Base-by-base conservation (phyloP, 2,797 vertebrate genomes). In the Anguilla anguilla region DNA sequence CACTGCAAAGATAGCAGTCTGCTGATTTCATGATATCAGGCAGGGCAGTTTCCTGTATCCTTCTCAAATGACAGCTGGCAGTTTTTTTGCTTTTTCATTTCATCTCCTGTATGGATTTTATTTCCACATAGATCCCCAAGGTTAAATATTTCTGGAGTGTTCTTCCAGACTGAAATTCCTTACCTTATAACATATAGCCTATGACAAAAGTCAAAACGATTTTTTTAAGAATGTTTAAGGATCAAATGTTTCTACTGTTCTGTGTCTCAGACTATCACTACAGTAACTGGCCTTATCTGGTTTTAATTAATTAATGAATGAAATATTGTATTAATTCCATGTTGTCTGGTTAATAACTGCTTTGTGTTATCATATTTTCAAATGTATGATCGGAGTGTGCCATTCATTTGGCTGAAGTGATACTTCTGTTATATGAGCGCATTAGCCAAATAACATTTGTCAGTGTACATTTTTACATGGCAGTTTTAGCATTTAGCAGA, bases 1-100 rank as follows among this genome's bases (percentile, higher is more conserved):
- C 55, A 19, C 17, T 4, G 11, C 82, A 43, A 19, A 39, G 86
- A 87, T 72, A n/a, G 64, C 69, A 35, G 53, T 57, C 51, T 22
- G 22, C 82, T 87, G 87, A 87, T 87, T 77, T 84, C 28, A 72
- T 87, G 49, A 87, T 84, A 84, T 74, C 87, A 84, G 64, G 64
- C 82, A 84, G 83, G 74, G 53, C 82, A 87, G 46, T 84, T 87
- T 84, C 82, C 86, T 83, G n/a, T 53, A 53, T 83, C 61, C 46
- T 11, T 59, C 28, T 51, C 79, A 84, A 61, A 39, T 35, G 51
- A 31, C 51, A n/a, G 85, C 67, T 85, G 39, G 15, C 6, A 35
- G 15, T 87, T 69, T 87, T 83, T 31, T 39, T 81, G 6, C 10
- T 25, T 81, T 46, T n/a, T 51, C 11, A 35, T 77, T 17, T 77